Conservation (phyloP, 2,113 vertebrate genomes). For the Solenodon paradoxus region DNA sequence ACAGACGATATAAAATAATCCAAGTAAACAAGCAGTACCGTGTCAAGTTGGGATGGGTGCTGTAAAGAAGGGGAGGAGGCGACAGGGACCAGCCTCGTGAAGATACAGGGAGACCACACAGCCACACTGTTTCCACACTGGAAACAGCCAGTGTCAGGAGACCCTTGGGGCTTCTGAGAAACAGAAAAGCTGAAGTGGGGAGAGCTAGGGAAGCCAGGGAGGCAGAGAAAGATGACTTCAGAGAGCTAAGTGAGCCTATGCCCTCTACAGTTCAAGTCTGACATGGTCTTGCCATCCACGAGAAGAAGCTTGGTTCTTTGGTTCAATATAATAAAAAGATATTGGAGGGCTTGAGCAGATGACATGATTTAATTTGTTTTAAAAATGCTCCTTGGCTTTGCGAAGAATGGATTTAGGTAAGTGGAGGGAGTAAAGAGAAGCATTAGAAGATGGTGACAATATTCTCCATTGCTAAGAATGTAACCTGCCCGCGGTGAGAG, state of each 20-base stretch:
- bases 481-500: neutral
- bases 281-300: neutral
- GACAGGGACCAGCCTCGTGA: neutral
- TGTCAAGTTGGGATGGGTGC: neutral
- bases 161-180: neutral
- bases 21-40: neutral
- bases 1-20: neutral
- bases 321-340: neutral
- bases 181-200: neutral
- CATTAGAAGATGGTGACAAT: neutral
- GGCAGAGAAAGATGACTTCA: neutral
- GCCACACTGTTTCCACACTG: too few relatives aligned
- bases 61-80: neutral
- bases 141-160: neutral
- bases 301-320: neutral
- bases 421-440: neutral
- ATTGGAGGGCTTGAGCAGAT: neutral
- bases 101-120: neutral
- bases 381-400: neutral
- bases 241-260: neutral
- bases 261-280: neutral
- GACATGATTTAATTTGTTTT: neutral
- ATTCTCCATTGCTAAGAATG: neutral
- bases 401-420: constrained; percentile 38
- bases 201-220: neutral